Conservation (phyloP, 2,888 invertebrate species). For the Villa cingulata region DNA sequence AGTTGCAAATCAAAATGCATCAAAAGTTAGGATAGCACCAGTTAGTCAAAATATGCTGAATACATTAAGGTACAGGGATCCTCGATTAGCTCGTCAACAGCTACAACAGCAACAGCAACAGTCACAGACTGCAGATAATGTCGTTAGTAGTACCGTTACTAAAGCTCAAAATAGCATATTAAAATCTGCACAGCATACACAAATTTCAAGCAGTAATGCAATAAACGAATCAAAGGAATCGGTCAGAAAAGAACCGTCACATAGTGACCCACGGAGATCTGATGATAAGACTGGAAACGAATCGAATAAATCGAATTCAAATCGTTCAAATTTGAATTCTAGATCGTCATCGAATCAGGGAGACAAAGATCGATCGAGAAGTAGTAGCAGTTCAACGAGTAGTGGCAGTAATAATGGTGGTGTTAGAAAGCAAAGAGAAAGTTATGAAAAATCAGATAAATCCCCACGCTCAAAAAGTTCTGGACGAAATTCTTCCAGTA, state of each 20-base stretch:
- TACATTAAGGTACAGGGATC: slow-evolving; percentile 34
- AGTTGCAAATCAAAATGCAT: slow-evolving; percentile 16
- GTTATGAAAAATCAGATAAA: background rate
- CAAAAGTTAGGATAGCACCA: slow-evolving; percentile 40
- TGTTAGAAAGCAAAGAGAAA: background rate
- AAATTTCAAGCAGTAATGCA: background rate
- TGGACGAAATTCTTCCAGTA: background rate
- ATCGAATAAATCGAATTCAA: background rate
- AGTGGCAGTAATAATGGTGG: too few relatives aligned
- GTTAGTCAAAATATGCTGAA: slow-evolving; percentile 39
- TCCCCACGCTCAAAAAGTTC: background rate
- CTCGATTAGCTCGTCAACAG: slow-evolving; percentile 33
- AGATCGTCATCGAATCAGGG: background rate
- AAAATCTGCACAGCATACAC: background rate
- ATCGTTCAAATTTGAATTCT: background rate
- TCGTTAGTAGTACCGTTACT: too few relatives aligned
- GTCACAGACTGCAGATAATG: slow-evolving; percentile 12
- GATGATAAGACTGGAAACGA: background rate
- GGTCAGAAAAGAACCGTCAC: background rate
- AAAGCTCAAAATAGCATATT: background rate
- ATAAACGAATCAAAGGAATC: background rate
- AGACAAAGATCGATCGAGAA: too few relatives aligned
- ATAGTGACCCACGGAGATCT: background rate
- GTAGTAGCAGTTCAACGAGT: too few relatives aligned
- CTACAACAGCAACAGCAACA: slow-evolving; percentile 23